These are phyloP conservation scores for Argyresthia albistria DNA, from an alignment of 2,888 invertebrate genomes.

Conservation along the genomic window DNA sequence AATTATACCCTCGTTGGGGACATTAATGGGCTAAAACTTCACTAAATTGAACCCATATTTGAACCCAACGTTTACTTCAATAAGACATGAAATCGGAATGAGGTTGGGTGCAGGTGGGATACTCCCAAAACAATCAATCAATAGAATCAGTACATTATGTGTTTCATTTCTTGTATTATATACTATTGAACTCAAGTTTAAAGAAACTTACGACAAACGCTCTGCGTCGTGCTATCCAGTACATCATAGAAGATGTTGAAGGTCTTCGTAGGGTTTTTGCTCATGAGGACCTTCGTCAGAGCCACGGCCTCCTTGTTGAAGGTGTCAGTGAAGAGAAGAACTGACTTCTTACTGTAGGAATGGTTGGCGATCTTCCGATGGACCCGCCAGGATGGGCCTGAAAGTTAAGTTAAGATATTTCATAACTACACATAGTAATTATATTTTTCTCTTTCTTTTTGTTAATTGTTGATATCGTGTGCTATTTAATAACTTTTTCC, in stretches of 20 bases:
- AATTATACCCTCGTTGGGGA: no score
- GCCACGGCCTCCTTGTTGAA: constrained; percentile 36
- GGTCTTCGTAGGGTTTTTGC: constrained; percentile 20
- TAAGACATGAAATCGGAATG: no score
- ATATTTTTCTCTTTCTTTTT: not conserved
- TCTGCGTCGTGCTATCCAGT: constrained; percentile 36
- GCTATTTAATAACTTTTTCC: no score
- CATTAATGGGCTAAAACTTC: no score
- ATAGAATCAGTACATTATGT: no score
- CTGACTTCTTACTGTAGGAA: constrained; percentile 45
- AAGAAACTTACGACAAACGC: constrained; percentile 45
- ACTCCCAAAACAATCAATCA: no score
- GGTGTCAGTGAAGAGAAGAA: constrained; percentile 25
- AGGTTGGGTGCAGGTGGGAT: no score
- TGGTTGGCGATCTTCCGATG: constrained; percentile 47
- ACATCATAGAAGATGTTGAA: constrained; percentile 40
- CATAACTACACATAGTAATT: not conserved
- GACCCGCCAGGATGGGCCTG: constrained; percentile 41
- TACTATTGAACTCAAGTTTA: no score
- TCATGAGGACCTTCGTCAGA: constrained; percentile 21
- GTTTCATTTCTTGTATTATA: no score
- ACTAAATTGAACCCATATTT: no score
- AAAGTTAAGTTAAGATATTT: constrained; percentile 8
- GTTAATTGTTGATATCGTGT: not conserved
- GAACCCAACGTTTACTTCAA: no score